phyloP scores from a whole-genome alignment of 1,140 invertebrate species.

The Hestina assimilis region DNA sequence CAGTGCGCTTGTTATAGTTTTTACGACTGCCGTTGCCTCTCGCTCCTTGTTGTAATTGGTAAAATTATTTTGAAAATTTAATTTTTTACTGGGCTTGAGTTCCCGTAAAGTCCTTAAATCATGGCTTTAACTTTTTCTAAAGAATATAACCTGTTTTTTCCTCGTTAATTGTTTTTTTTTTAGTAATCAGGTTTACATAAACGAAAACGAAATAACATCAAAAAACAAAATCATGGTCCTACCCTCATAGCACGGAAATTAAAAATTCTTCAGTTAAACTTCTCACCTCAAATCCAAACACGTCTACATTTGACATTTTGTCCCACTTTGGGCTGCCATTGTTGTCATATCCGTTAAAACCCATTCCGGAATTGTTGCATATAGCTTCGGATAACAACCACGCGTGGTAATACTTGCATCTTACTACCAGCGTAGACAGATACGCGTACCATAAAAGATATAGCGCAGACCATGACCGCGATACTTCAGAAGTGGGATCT shows the following conservation, averaged over 20 bases:
- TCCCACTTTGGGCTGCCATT: slow-evolving; percentile 89
- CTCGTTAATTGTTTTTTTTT: too few relatives aligned
- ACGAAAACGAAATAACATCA: too few relatives aligned
- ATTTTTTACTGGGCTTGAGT: too few relatives aligned
- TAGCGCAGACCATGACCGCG: slow-evolving; percentile 67
- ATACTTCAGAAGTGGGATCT: slow-evolving; percentile 66
- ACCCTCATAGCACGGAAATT: not conserved
- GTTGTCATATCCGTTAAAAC: slow-evolving; percentile 90
- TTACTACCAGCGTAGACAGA: slow-evolving; percentile 86
- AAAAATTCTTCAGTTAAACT: too few relatives aligned
- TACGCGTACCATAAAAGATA: slow-evolving; percentile 89
- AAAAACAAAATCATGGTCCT: not conserved
- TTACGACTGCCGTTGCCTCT: too few relatives aligned
- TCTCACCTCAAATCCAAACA: slow-evolving; percentile 93
- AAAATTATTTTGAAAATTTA: too few relatives aligned
- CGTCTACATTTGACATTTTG: slow-evolving; percentile 93
- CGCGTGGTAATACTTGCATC: slow-evolving; percentile 97
- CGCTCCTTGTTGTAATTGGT: too few relatives aligned
- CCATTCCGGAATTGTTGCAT: slow-evolving; percentile 95
- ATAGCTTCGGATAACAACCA: slow-evolving; percentile 96
- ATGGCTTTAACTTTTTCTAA: too few relatives aligned
- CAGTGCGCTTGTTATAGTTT: too few relatives aligned
- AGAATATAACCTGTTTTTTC: too few relatives aligned
- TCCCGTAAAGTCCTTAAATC: too few relatives aligned
- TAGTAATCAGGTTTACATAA: too few relatives aligned